These are phyloP conservation scores for Agrochola macilenta DNA, from an alignment of 2,888 invertebrate species.

Conservation along the genomic window DNA sequence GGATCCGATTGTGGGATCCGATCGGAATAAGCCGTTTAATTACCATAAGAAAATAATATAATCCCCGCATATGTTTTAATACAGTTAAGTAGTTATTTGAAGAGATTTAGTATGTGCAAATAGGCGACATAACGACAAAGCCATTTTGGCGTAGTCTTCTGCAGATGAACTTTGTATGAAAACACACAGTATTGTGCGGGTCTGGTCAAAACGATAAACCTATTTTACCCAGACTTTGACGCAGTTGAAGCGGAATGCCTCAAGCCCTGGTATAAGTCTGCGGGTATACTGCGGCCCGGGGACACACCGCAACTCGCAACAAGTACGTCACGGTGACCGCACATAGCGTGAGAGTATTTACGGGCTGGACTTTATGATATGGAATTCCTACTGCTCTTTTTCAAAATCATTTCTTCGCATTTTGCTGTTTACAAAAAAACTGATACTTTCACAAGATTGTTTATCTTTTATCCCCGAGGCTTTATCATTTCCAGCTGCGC, in stretches of 20 bases:
- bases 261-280: neutral
- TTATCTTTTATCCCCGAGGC: neutral
- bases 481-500: neutral
- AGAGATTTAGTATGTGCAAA: neutral
- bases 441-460: neutral
- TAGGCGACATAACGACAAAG: neutral
- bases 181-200: neutral
- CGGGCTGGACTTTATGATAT: no score
- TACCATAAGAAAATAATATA: neutral
- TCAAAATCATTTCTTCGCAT: neutral
- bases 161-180: neutral
- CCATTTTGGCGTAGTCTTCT: neutral
- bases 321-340: neutral
- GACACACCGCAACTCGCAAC: neutral
- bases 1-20: no score
- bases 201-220: neutral
- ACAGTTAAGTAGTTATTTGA: neutral
- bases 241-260: slow-evolving; percentile 26
- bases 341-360: neutral
- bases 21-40: no score
- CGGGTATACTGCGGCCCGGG: neutral
- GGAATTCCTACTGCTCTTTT: neutral
- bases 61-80: neutral
- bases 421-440: neutral
- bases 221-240: slow-evolving; percentile 17